Evolutionary conservation across 2,888 invertebrate species (phyloP).

Genomic region (Gortyna flavago): DNA sequence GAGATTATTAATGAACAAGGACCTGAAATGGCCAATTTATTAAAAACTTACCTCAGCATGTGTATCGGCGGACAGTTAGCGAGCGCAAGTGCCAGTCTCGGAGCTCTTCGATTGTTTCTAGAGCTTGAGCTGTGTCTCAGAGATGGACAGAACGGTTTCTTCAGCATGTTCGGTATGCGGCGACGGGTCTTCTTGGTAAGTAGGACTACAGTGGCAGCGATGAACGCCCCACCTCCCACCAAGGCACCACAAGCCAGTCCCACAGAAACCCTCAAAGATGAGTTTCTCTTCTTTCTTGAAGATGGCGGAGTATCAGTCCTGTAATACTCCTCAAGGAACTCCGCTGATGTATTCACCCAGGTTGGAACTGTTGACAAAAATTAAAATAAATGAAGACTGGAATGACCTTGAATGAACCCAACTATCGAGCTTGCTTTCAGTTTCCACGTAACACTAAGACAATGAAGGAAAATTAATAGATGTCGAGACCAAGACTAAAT

Average conservation of each 20-base stretch:
- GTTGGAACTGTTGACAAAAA: slow-evolving; percentile 84
- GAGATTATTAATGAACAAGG: neutral
- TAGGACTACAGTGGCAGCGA: slow-evolving; percentile 91
- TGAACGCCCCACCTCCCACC: slow-evolving; percentile 89
- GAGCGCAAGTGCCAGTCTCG: slow-evolving; percentile 82
- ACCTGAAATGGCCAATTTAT: neutral
- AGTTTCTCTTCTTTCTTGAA: slow-evolving; percentile 84
- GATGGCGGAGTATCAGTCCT: slow-evolving; percentile 84
- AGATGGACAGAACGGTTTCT: slow-evolving; percentile 87
- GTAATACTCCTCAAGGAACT: slow-evolving; percentile 91
- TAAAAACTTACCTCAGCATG: slow-evolving; percentile 81
- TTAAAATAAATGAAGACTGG: slow-evolving; percentile 30
- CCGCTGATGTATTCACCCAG: slow-evolving; percentile 90
- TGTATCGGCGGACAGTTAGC: slow-evolving; percentile 87
- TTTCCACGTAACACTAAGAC: slow-evolving; percentile 70
- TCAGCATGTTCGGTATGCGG: slow-evolving; percentile 84
- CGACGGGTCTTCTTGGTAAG: slow-evolving; percentile 89
- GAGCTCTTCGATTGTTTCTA: slow-evolving; percentile 87
- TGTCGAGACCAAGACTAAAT: slow-evolving; percentile 85
- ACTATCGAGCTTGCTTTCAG: slow-evolving; percentile 70
- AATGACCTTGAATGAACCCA: slow-evolving; percentile 70
- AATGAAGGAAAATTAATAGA: slow-evolving; percentile 85
- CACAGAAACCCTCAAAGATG: slow-evolving; percentile 88
- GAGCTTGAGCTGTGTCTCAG: slow-evolving; percentile 79
- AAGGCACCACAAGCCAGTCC: slow-evolving; percentile 85